phyloP scores from a whole-genome alignment of 2,888 invertebrate genomes.

The Stenoptilia bipunctidactyla region DNA sequence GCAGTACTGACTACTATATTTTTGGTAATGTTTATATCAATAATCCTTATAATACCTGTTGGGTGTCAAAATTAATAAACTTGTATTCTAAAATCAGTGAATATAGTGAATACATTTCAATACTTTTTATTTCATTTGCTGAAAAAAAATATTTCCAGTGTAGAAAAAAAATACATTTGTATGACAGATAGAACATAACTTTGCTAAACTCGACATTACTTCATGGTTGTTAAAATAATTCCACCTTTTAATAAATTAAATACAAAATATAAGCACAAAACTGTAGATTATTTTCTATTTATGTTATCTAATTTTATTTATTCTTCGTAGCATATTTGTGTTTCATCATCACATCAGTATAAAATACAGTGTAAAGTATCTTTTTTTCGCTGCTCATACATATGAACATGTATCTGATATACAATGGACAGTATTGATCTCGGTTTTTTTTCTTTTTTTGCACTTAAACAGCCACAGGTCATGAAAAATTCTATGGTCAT shows the following conservation, averaged over 20 bases:
- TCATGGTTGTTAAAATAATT: constrained; percentile 8
- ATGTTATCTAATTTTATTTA: constrained; percentile 2
- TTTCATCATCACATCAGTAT: constrained; percentile 2
- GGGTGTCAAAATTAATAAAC: too few species aligned
- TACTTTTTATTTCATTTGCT: too few species aligned
- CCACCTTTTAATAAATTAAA: constrained; percentile 15
- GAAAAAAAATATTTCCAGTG: too few species aligned
- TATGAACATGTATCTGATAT: constrained; percentile 47
- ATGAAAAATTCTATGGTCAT: too few species aligned
- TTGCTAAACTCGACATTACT: too few species aligned
- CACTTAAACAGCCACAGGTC: not conserved
- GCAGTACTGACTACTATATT: too few species aligned
- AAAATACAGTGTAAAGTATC: constrained; percentile 2
- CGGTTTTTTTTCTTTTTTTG: constrained; percentile 18
- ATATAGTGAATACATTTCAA: too few species aligned
- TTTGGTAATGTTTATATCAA: too few species aligned
- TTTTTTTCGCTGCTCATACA: constrained; percentile 33
- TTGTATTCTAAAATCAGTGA: too few species aligned
- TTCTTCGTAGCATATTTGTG: constrained; percentile 20
- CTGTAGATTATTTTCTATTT: not conserved
- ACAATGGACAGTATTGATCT: constrained; percentile 37
- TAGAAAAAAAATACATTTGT: too few species aligned
- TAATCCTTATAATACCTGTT: too few species aligned
- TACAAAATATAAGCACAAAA: not conserved
- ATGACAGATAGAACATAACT: too few species aligned